Evolutionary conservation across 2,888 invertebrate species (phyloP), one percentile per base, ranked within the genome.

Genomic region (Apoda limacodes): DNA sequence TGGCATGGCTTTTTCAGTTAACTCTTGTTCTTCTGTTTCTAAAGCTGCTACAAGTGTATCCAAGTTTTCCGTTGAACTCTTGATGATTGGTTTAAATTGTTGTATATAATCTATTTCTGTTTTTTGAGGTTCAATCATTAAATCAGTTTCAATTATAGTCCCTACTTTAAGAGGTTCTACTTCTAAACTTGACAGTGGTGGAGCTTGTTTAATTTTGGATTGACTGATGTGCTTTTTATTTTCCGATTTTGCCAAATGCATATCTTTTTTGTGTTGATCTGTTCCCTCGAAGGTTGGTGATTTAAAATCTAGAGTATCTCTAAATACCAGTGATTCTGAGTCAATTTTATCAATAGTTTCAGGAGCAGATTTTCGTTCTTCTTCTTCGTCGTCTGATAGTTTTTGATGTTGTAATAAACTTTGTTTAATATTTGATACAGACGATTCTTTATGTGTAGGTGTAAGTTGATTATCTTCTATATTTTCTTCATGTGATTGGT

Each of bases 1-100:
- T 13, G 55, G 46, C 12, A 60, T 50, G 40, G 66, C 61, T 37
- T 68, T 67, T 40, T 69, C 63, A 25, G 67, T 66, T 30, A 59
- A 7, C 9, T 17, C 55, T 34, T 64, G 64, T 38, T 63, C 60
- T 25, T 41, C 30, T 13, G 24, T 23, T 20, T 39, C 22, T 5
- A 50, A 46, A 5, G 46, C 31, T 24, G 51, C 49, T 12, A 56
- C 25, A 6, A 63, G 45, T 43, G 56, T 51, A 22, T 60, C 53
- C 13, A 60, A 49, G 41, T 56, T 60, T 13, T 60, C 60, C 22
- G 52, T 50, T 7, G 57, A 60, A n/a, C 55, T 52, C 39, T 51
- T 44, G 2, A 55, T 33, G 42, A 52, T 39, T 2, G 57, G 54
- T 35, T 63, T 58, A 26, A 54, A 66, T 25, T 63, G 65, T 37